A percentile compares a stretch with the other conserved stretches of the same genome.
These are phyloP conservation scores for Phaethon lepturus DNA, from an alignment of 2,113 vertebrate genomes.

Conservation along the genomic window DNA sequence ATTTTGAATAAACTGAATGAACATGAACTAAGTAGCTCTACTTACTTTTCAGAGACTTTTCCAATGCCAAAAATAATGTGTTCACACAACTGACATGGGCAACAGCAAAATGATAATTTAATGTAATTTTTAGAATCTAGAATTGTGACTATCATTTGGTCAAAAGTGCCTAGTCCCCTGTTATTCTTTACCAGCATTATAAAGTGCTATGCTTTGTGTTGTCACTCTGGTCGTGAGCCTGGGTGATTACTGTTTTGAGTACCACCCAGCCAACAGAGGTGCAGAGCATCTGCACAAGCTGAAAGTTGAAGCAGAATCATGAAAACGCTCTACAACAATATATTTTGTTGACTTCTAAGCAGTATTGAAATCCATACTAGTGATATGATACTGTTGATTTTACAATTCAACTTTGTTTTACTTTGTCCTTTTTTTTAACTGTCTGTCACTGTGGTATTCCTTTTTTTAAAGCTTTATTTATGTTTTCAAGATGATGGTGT, in stretches of 20 bases:
- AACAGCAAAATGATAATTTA: neutral
- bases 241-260: neutral
- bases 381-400: neutral
- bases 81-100: neutral
- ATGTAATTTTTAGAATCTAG: neutral
- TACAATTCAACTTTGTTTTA: neutral
- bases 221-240: neutral
- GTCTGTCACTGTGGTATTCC: neutral
- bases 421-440: neutral
- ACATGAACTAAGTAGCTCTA: accelerated
- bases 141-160: neutral
- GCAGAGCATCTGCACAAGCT: neutral
- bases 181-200: neutral
- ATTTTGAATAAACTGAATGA: neutral
- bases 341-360: neutral
- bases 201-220: neutral
- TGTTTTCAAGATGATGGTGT: neutral
- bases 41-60: neutral
- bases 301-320: neutral
- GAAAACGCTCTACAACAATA: neutral
- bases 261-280: neutral
- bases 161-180: neutral
- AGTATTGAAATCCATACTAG: neutral
- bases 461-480: neutral
- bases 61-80: neutral